Conservation (phyloP, 2,888 invertebrate species). For the Salticus scenicus region DNA sequence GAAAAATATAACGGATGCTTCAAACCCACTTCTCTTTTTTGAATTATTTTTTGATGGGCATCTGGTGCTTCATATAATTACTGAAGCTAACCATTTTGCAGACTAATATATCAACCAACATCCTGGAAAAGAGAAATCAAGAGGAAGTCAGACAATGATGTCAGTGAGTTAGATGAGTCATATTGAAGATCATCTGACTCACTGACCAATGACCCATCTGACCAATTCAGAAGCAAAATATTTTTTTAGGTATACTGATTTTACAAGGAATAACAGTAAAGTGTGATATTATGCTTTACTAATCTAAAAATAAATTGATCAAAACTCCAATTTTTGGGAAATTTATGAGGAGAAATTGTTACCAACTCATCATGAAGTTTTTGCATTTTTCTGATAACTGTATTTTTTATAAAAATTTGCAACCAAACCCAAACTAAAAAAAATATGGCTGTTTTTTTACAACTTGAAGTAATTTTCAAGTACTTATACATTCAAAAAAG, state of each 20-base stretch:
- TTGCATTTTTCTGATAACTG: constrained; percentile 32
- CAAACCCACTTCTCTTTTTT: not conserved
- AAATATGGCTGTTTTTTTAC: too few relatives aligned
- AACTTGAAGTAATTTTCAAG: too few relatives aligned
- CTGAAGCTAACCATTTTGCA: not conserved
- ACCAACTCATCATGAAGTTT: not conserved
- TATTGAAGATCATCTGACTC: too few relatives aligned
- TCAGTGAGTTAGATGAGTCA: too few relatives aligned
- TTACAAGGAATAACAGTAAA: too few relatives aligned
- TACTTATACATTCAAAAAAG: too few relatives aligned
- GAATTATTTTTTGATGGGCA: too few relatives aligned
- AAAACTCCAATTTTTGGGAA: constrained; percentile 26
- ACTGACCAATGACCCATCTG: not conserved
- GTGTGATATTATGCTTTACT: not conserved
- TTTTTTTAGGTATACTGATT: not conserved
- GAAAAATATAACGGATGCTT: constrained; percentile 11
- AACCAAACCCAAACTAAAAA: constrained; percentile 51
- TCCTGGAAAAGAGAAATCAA: not conserved
- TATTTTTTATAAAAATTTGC: constrained; percentile 24
- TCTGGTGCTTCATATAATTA: too few relatives aligned
- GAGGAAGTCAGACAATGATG: too few relatives aligned
- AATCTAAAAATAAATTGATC: constrained; percentile 6
- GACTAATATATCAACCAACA: not conserved
- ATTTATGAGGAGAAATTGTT: not conserved
- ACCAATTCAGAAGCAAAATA: not conserved